Percentiles rank a stretch among this genome's conserved stretches.
Conservation (phyloP, 2,113 vertebrate genomes). For the Toxotes chatareus region DNA sequence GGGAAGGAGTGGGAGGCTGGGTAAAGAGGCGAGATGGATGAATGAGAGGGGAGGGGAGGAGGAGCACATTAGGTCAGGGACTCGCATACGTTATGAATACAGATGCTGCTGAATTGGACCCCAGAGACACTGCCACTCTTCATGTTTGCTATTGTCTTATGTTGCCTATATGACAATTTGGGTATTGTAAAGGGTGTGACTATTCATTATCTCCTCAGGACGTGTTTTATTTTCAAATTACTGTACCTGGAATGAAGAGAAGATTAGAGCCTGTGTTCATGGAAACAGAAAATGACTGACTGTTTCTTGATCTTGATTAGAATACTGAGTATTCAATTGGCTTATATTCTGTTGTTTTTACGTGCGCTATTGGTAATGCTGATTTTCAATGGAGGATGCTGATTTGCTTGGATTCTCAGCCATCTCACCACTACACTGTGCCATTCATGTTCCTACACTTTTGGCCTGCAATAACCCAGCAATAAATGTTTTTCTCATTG, state of each 20-base stretch:
- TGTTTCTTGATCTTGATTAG: slow-evolving; percentile 2
- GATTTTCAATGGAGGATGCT: not conserved
- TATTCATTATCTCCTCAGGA: not conserved
- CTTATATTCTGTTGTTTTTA: not conserved
- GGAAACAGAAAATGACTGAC: not conserved
- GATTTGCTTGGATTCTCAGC: not conserved
- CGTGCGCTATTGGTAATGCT: slow-evolving; percentile 12
- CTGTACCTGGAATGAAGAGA: not conserved
- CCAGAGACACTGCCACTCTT: slow-evolving; percentile 17
- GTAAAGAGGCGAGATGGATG: slow-evolving; percentile 45
- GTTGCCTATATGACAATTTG: slow-evolving; percentile 14
- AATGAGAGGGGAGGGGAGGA: slow-evolving; percentile 38
- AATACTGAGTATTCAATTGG: not conserved
- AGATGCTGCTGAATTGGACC: slow-evolving; percentile 35
- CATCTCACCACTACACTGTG: not conserved
- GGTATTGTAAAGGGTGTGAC: not conserved
- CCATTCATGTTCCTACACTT: not conserved
- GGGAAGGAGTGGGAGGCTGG: slow-evolving; percentile 60
- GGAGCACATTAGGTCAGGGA: slow-evolving; percentile 54
- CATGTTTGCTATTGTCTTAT: not conserved
- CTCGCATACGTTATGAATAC: slow-evolving; percentile 41
- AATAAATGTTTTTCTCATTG: slow-evolving; percentile 24
- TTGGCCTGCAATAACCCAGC: slow-evolving; percentile 8
- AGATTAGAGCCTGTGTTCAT: not conserved
- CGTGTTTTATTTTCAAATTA: slow-evolving; percentile 3